Evolutionary conservation across 1,140 invertebrate species (phyloP), one percentile per base, ranked within the genome.

Genomic region (Paracyclopina nana): DNA sequence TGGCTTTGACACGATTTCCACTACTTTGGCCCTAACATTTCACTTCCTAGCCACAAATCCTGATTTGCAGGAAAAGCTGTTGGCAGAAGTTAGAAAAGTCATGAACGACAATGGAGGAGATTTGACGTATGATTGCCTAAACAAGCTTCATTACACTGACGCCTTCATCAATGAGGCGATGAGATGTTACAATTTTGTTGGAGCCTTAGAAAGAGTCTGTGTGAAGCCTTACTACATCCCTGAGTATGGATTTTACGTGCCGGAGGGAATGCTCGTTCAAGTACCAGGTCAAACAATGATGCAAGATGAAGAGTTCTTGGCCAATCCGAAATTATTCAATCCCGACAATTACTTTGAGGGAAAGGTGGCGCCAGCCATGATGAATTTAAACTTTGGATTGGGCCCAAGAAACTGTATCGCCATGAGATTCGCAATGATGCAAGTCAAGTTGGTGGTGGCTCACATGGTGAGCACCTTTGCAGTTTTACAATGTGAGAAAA

Each of bases 341-440:
- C 82, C 83, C 0, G 78, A 84, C 49, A 68, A 80, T 57, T 86
- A 85, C 63, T 60, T 73, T 20, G 70, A 74, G 11, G 68, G 72
- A 54, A 74, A 75, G 56, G 63, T 64, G 25, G 60, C 62, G 27
- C n/a, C n/a, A n/a, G 72, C 75, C 0, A 78, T 70, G 56, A 67
- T 75, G 1, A 82, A 76, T 57, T 71, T 80, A 20, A 79, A 78
- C 9, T 82, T 83, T 60, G 79, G 77, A 56, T 78, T 75, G 34
- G 80, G 79, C 4, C 73, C 75, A 1, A 69, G 80, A 54, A 82
- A 80, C 58, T 83, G 77, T 58, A 75, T 80, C 46, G 77, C 76
- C 22, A 52, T 52, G 50, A 9, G 50, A 5, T 52, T 46, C 26
- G 34, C 34, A 2, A 18, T 52, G 18, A 12, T 52, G 22, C 45